Evolutionary conservation across 2,797 vertebrate species (phyloP), one percentile per base, ranked within the genome.

Genomic region (Artibeus jamaicensis): DNA sequence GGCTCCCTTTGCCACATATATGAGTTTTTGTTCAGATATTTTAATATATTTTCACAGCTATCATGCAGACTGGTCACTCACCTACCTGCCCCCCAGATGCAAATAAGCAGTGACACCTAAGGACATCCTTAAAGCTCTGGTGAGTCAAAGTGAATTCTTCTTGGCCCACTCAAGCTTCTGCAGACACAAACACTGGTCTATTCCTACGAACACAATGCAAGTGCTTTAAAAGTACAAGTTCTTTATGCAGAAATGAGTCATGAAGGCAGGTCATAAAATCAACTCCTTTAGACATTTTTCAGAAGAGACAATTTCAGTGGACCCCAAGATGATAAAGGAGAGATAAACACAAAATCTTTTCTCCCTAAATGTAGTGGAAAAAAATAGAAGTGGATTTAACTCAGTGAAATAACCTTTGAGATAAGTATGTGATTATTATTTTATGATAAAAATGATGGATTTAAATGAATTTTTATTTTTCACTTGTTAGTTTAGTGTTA

Each of bases 401-500:
- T 95, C 67, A 79, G 18, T 89, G n/a, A 92, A 74, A 85, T 71
- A 29, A 42, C 59, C 15, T 71, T 89, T 77, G 6, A 81, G 9
- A 79, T 71, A 78, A 91, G 5, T 9, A 70, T 74, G 86, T 93
- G 29, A 29, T 4, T 34, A 53, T 53, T 42, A 82, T n/a, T 12
- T 42, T 79, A 87, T 83, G 9, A 87, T 79, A 16, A 86, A 83
- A 67, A 37, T n/a, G 3, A 44, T 68, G 65, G 11, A 91, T 77
- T 89, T 93, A 19, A 97, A 42, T 86, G 15, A 89, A 77, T 93
- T 89, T 87, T 86, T 22, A 67, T 74, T 89, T 89, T 91, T 86
- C 12, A 67, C 55, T 79, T 92, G 19, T 16, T 88, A 84, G 50
- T 85, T 44, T 79, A 81, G 12, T 53, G 6, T 85, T 85, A 19